Evolutionary conservation across 2,888 invertebrate genomes (phyloP), one percentile per base, ranked within the genome.

Genomic region (Drosophila cracens): DNA sequence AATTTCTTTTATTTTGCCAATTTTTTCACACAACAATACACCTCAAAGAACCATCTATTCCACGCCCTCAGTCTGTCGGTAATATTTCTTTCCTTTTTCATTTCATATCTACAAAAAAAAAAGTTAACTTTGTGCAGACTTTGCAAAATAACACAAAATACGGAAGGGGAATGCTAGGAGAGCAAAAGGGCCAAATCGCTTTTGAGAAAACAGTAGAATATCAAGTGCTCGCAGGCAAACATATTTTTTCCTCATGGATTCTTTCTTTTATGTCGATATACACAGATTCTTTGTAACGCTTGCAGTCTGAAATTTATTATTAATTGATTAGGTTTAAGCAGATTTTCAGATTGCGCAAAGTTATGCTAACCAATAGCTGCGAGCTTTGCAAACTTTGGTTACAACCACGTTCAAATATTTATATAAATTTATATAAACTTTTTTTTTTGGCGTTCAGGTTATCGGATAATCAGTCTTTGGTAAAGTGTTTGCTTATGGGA

Each of bases 1-100:
- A 90, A 90, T 90, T 87, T 90, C 83, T 90, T 87, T 87, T 90
- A 90, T 88, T 87, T 87, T 85, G 88, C 76, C 83, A 85, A 81
- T 79, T 83, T 83, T 87, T 86, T 85, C 72, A 85, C 85, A 89
- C 85, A 85, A 85, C 88, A 85, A 79, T 85, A 84, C 85, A 85
- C 85, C 85, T 85, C 87, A 85, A 85, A 85, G 87, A 75, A 74
- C 78, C 81, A 67, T 51, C 53, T 36, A 63, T 72, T 64, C 69
- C 65, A 65, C 38, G 60, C 60, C 59, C 13, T 34, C 36, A 36
- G 2, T 25, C 21, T 29, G 54, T 31, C 52, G 58, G 52, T 53
- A 51, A 61, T 54, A 72, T 62, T 65, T 63, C 51, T 54, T 57
- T 48, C 43, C 10, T 40, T 43, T 36, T 46, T 48, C 25, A 40